phyloP scores from a whole-genome alignment of 2,797 vertebrate genomes.

The Takifugu rubripes region DNA sequence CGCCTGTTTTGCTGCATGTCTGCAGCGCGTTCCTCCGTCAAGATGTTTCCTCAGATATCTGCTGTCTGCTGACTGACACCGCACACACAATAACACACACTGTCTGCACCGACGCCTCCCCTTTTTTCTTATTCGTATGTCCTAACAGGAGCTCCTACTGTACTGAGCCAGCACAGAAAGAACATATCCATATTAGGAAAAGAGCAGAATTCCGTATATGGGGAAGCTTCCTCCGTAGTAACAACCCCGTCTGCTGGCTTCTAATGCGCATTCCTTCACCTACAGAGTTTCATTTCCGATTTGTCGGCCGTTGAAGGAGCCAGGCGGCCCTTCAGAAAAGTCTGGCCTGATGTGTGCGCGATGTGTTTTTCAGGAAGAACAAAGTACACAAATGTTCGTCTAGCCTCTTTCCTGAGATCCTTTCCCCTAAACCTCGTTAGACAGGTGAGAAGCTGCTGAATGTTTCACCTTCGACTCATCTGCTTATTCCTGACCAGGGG shows the following conservation, averaged over 20 bases:
- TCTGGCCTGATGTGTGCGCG: conserved; percentile 84
- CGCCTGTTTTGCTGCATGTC: conserved; percentile 45
- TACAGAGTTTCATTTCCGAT: conserved; percentile 93
- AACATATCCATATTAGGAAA: conserved; percentile 73
- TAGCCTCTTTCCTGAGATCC: conserved; percentile 91
- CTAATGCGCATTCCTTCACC: conserved; percentile 83
- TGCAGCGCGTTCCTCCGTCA: conserved; percentile 39
- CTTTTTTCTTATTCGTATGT: conserved; percentile 30
- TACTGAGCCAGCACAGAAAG: conserved; percentile 63
- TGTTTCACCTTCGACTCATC: conserved; percentile 3
- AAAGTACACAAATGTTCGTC: conserved; percentile 93
- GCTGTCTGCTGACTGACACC: conserved; percentile 34
- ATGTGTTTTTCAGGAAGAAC: conserved; percentile 57
- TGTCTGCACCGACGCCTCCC: background rate
- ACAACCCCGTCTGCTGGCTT: conserved; percentile 88
- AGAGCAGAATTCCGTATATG: conserved; percentile 86
- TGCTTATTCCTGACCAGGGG: conserved; percentile 24
- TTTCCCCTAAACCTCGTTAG: conserved; percentile 77
- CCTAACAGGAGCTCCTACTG: conserved; percentile 61
- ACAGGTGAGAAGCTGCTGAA: conserved; percentile 66
- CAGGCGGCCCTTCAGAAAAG: conserved; percentile 87
- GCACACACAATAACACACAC: conserved; percentile 1
- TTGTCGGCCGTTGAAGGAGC: conserved; percentile 85
- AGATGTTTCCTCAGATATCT: conserved; percentile 66
- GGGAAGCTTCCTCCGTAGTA: conserved; percentile 88